These are phyloP conservation scores for Erethizon dorsatum DNA, from an alignment of 2,797 vertebrate species.

Conservation along the genomic window DNA sequence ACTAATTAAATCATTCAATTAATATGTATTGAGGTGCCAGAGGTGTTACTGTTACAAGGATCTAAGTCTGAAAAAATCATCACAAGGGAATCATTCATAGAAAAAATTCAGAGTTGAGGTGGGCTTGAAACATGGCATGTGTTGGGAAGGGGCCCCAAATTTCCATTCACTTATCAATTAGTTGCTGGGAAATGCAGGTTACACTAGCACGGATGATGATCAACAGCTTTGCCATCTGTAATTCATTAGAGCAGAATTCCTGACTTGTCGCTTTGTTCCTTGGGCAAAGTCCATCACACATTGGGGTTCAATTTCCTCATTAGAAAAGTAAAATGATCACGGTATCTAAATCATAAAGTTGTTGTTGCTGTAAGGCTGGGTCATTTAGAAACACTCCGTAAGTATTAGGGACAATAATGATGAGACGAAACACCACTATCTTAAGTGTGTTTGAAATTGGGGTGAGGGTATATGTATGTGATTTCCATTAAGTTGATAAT, in stretches of 20 bases:
- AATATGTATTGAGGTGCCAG: not conserved
- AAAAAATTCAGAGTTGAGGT: not conserved
- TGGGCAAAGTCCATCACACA: not conserved
- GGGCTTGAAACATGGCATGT: not conserved
- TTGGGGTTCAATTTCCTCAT: not conserved
- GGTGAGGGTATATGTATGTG: not conserved
- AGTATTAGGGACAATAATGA: not conserved
- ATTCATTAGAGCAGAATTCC: not conserved
- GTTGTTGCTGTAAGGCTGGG: not conserved
- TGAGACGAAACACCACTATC: not conserved
- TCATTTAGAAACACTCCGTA: not conserved
- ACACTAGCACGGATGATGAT: not conserved
- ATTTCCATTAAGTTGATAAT: not conserved
- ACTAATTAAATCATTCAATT: not conserved
- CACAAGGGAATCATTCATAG: not conserved
- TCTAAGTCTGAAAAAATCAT: not conserved
- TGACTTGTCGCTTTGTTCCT: not conserved
- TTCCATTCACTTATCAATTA: not conserved
- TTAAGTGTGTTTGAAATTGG: not conserved
- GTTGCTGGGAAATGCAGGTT: not conserved
- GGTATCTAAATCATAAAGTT: not conserved
- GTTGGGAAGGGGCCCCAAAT: not conserved
- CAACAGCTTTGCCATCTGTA: not conserved
- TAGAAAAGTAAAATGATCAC: not conserved
- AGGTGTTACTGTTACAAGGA: not conserved